Conservation (phyloP, 2,888 invertebrate species). For the Limnephilus lunatus region DNA sequence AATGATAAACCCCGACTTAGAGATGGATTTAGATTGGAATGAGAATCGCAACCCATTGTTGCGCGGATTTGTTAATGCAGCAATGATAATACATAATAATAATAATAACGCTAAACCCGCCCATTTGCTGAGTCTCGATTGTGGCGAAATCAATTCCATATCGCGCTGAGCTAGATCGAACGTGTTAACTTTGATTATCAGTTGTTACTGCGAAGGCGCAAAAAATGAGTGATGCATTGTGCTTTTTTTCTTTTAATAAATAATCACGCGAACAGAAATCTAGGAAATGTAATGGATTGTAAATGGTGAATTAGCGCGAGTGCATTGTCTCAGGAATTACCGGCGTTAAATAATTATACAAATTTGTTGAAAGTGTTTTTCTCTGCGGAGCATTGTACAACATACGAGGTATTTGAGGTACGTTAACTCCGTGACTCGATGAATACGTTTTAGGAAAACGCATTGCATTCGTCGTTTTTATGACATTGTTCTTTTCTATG, state of each 20-base stretch:
- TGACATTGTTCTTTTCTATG: background rate
- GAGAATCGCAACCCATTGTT: conserved; percentile 21
- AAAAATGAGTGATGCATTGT: conserved; percentile 29
- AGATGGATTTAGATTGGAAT: conserved; percentile 54
- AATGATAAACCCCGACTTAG: conserved; percentile 46
- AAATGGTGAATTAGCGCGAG: background rate
- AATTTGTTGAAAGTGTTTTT: conserved; percentile 2
- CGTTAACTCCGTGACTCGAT: background rate
- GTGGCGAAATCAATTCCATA: conserved; percentile 43
- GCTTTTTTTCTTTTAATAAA: conserved; percentile 20
- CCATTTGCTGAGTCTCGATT: conserved; percentile 26
- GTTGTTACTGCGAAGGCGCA: conserved; percentile 15
- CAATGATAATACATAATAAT: conserved; percentile 11
- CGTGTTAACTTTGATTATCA: conserved; percentile 17
- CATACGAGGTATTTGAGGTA: background rate
- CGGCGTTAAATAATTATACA: background rate
- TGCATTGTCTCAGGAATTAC: conserved; percentile 30
- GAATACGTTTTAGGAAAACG: background rate
- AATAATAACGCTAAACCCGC: conserved; percentile 29
- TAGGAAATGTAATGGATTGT: background rate
- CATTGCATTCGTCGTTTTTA: background rate
- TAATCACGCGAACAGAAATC: background rate
- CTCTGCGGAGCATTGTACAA: background rate
- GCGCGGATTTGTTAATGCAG: conserved; percentile 8
- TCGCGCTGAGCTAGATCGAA: conserved; percentile 12